Evolutionary conservation across 2,888 invertebrate genomes (phyloP).

Genomic region (Frankliniella fusca): DNA sequence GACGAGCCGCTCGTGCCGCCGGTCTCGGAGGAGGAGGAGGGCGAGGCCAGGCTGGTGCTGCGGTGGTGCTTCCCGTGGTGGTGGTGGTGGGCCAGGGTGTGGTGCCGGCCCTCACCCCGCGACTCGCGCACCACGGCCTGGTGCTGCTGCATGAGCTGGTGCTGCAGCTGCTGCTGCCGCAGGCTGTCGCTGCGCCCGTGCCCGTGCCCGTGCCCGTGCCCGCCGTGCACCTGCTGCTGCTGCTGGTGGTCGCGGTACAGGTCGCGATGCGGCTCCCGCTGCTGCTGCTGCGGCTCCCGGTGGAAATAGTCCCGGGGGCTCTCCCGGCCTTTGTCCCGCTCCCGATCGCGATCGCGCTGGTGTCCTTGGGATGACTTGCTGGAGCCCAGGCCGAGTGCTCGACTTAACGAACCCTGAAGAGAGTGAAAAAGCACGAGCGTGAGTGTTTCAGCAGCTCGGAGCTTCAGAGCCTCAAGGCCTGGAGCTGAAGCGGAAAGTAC

Average conservation of each 20-base stretch:
- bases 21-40: slow-evolving; percentile 36
- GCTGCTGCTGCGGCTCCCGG: slow-evolving; percentile 44
- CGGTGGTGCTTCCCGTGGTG: slow-evolving; percentile 29
- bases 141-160: not conserved
- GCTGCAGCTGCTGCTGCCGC: slow-evolving; percentile 30
- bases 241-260: slow-evolving; percentile 58
- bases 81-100: not conserved
- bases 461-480: not conserved
- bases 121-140: not conserved
- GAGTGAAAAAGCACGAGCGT: slow-evolving; percentile 31
- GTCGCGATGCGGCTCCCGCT: slow-evolving; percentile 58
- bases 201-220: slow-evolving; percentile 41
- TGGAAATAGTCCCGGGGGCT: no score
- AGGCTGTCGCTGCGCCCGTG: slow-evolving; percentile 38
- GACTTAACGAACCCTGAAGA: slow-evolving; percentile 67
- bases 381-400: slow-evolving; percentile 62
- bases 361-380: slow-evolving; percentile 47
- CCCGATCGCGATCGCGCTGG: slow-evolving; percentile 49
- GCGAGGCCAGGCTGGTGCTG: slow-evolving; percentile 32
- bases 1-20: slow-evolving; percentile 20
- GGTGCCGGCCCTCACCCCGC: not conserved
- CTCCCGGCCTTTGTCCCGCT: not conserved
- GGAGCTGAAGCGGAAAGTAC: slow-evolving; percentile 38
- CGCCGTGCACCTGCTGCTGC: slow-evolving; percentile 51
- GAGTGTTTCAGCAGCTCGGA: not conserved